Base-by-base conservation (phyloP, 2,797 vertebrate genomes). In the Rhinichthys osculus region DNA sequence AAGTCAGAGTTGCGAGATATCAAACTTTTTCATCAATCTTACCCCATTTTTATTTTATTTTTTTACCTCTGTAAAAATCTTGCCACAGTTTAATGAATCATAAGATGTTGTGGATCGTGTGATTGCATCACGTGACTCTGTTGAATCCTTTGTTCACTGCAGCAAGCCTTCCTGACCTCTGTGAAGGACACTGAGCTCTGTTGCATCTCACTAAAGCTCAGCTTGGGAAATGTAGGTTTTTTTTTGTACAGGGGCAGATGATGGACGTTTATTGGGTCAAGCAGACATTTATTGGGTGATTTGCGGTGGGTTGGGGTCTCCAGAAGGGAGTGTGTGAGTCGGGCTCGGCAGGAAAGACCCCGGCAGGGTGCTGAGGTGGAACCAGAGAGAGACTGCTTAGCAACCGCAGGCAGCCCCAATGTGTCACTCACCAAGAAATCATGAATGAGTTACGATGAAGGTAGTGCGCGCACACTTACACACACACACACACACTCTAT, bases 181-280 rank as follows among this genome's bases (percentile, higher is more conserved):
- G 42, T 85, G 79, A 88, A 88, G 86, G 88, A 71, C 88, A 86
- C 59, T 73, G 47, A 40, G 54, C 78, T 77, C 27, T 42, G 17
- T 79, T 70, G 66, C 23, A 38, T 78, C 50, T 27, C 59, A 52
- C 66, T 67, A 66, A 84, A 21, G 73, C 72, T 47, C 38, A 71
- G 83, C 59, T 71, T 73, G 59, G 78, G 81, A 86, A 77, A 82
- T 38, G 38, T 85, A 73, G 27, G 81, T 79, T 86, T 79, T 81
- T 85, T 79, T 86, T 79, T 86, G 44, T 67, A 50, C 14, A 67
- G 64, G 76, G 77, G 64, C 74, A 64, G 59, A 78, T 89, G 88
- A 89, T 88, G 77, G 90, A 89, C 83, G 42, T 83, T 89, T 88
- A 89, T 90, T 90, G 78, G 87, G 86, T 88, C 89, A 83, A 82